Conservation (phyloP, 2,797 vertebrate species). For the Falco rusticolus region DNA sequence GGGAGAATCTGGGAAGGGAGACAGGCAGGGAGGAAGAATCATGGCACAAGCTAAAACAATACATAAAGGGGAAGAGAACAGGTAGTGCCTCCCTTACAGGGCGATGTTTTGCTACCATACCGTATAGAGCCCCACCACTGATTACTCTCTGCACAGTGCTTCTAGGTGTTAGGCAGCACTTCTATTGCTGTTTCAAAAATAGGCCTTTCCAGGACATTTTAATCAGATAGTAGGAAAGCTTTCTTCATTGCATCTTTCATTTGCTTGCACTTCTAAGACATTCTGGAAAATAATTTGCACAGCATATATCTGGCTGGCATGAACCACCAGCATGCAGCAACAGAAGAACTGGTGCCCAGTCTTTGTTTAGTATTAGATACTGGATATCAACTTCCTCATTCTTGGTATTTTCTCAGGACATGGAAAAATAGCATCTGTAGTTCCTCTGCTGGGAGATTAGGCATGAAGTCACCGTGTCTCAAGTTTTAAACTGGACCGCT, state of each 20-base stretch:
- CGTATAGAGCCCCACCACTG: not conserved
- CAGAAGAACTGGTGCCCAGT: not conserved
- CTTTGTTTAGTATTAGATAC: slow-evolving; percentile 32
- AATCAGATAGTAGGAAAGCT: not conserved
- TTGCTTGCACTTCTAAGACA: not conserved
- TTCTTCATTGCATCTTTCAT: not conserved
- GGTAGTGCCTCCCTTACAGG: not conserved
- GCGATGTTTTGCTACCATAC: not conserved
- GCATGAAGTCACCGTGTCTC: not conserved
- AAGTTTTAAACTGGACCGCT: not conserved
- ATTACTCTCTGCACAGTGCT: not conserved
- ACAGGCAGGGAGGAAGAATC: not conserved
- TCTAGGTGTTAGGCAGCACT: not conserved
- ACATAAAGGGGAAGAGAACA: not conserved
- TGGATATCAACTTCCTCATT: not conserved
- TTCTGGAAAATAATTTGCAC: not conserved
- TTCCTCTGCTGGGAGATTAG: slow-evolving; percentile 6
- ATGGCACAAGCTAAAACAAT: not conserved
- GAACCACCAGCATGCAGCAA: not conserved
- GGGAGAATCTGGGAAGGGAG: not conserved
- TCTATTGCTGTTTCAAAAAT: not conserved
- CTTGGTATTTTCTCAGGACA: slow-evolving; percentile 12
- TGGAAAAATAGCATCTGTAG: not conserved
- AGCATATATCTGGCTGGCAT: not conserved
- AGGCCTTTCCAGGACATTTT: not conserved